Conservation (phyloP, 2,888 invertebrate species). For the Xanthia icteritia region DNA sequence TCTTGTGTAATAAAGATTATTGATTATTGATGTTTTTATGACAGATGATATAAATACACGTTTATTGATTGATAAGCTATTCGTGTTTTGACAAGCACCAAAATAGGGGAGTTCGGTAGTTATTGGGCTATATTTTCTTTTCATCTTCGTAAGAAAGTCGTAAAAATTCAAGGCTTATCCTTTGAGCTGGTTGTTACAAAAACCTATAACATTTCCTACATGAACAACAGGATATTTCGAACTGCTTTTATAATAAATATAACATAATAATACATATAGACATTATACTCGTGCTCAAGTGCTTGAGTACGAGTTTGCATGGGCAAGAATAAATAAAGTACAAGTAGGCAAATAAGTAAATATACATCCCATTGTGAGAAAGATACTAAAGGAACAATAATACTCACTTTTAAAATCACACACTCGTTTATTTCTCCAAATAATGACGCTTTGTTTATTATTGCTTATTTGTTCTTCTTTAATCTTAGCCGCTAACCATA, state of each 20-base stretch:
- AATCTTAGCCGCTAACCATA: not conserved
- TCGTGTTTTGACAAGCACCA: slow-evolving; percentile 49
- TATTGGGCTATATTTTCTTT: slow-evolving; percentile 52
- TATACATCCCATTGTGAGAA: not conserved
- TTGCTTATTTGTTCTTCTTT: not conserved
- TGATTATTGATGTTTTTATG: no score
- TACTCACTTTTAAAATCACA: no score
- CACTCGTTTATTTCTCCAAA: no score
- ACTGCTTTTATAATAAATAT: slow-evolving; percentile 16
- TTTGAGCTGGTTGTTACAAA: slow-evolving; percentile 25
- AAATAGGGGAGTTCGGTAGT: slow-evolving; percentile 39
- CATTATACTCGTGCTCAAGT: no score
- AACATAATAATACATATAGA: not conserved
- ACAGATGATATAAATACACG: slow-evolving; percentile 17
- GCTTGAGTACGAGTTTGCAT: not conserved
- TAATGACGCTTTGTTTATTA: no score
- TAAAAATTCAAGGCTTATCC: slow-evolving; percentile 50
- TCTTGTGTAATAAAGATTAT: no score
- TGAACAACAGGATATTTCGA: slow-evolving; percentile 17
- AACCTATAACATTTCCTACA: slow-evolving; percentile 32
- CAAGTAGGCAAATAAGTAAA: not conserved
- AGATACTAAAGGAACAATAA: no score
- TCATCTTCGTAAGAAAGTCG: slow-evolving; percentile 42
- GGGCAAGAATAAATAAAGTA: not conserved
- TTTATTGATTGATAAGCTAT: slow-evolving; percentile 40